These are phyloP conservation scores for Xestia xanthographa DNA, from an alignment of 2,888 invertebrate species.

Conservation along the genomic window DNA sequence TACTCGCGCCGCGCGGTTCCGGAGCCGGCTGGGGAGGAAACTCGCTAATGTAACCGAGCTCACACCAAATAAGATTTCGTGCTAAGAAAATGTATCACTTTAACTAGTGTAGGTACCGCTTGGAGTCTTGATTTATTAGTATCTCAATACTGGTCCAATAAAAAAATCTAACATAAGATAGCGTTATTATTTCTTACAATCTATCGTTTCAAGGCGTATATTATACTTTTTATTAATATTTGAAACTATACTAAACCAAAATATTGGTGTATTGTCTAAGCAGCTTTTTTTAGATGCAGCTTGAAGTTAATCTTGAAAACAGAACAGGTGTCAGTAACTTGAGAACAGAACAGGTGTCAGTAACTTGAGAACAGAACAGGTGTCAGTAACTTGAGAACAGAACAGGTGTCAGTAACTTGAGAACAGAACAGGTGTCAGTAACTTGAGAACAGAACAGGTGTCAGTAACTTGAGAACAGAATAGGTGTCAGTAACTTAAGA, in stretches of 20 bases:
- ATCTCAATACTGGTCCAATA: neutral
- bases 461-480: neutral
- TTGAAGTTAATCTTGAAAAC: constrained; percentile 1
- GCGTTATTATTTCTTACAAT: neutral
- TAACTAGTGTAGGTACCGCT: neutral
- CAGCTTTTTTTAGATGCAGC: constrained; percentile 3
- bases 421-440: constrained; percentile 11
- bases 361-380: constrained; percentile 10
- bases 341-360: constrained; percentile 16
- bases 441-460: constrained; percentile 16
- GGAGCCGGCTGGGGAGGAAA: constrained; percentile 26
- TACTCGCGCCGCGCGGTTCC: constrained; percentile 20
- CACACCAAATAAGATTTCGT: constrained; percentile 34
- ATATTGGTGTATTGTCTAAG: neutral
- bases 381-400: constrained; percentile 10
- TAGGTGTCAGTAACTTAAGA: constrained; percentile 16
- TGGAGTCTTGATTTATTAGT: neutral
- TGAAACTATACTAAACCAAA: neutral
- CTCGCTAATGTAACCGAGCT: constrained; percentile 45
- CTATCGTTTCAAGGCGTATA: neutral
- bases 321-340: constrained; percentile 12
- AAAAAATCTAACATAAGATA: neutral
- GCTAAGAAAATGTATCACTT: constrained; percentile 14
- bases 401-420: constrained; percentile 20
- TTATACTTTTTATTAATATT: neutral